Evolutionary conservation across 2,113 vertebrate genomes (phyloP).

Genomic region (Salminus brasiliensis): DNA sequence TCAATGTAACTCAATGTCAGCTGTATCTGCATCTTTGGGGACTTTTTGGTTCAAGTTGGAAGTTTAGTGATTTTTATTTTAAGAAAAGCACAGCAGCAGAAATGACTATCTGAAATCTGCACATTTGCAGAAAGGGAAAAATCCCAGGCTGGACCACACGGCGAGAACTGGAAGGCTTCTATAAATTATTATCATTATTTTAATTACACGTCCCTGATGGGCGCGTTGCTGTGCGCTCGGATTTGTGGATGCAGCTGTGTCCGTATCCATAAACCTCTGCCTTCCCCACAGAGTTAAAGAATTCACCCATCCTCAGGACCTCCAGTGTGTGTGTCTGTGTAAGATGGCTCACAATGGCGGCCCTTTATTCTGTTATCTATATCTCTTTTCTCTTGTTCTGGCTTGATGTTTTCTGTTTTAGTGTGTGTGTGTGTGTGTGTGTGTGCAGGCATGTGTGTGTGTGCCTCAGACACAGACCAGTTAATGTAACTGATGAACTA

Average conservation of each 20-base stretch:
- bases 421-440: background rate
- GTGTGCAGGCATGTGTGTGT: background rate
- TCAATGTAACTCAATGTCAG: no score
- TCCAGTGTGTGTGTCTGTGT: background rate
- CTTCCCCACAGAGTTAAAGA: background rate
- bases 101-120: background rate
- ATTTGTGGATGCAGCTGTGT: constrained; percentile 2
- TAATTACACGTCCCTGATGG: constrained; percentile 24
- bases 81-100: no score
- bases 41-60: no score
- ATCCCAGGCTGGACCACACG: background rate
- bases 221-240: constrained; percentile 6
- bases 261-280: background rate
- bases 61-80: no score
- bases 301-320: background rate
- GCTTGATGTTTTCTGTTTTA: background rate
- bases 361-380: constrained; percentile 7
- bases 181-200: constrained; percentile 40
- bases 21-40: no score
- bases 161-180: background rate
- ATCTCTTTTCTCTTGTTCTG: background rate
- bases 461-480: background rate
- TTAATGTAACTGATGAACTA: background rate
- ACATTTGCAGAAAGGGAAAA: background rate
- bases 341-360: background rate